phyloP scores from a whole-genome alignment of 1,140 invertebrate species.

The Drosophila insularis region DNA sequence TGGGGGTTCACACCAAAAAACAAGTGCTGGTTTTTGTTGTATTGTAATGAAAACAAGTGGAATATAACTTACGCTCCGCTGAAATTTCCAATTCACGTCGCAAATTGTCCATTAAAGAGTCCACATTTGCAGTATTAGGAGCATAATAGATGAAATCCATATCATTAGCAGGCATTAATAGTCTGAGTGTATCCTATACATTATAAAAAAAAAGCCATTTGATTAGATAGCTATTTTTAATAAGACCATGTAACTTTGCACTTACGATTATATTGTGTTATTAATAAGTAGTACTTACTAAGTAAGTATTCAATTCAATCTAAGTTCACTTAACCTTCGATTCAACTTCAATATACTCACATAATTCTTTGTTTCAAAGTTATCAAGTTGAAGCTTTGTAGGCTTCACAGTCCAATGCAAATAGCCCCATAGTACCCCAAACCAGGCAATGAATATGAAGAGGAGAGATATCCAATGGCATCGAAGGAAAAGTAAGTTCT shows the following conservation, averaged over 20 bases:
- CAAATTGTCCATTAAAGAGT: conserved; percentile 73
- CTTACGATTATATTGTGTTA: no score
- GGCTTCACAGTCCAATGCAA: conserved; percentile 43
- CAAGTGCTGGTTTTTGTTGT: background rate
- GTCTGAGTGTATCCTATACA: conserved; percentile 38
- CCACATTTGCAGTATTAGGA: conserved; percentile 66
- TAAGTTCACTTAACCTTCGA: no score
- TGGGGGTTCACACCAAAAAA: background rate
- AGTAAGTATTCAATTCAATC: no score
- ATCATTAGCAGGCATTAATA: conserved; percentile 62
- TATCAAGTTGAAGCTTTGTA: background rate
- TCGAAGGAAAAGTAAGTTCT: conserved; percentile 51
- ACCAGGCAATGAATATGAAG: conserved; percentile 9
- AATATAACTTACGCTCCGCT: conserved; percentile 69
- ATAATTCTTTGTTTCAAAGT: conserved; percentile 49
- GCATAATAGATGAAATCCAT: conserved; percentile 75
- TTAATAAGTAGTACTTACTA: no score
- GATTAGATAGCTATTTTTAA: no score
- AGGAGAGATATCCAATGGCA: conserved; percentile 26
- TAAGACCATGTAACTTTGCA: no score
- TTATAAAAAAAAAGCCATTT: background rate
- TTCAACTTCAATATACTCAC: no score
- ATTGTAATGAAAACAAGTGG: background rate
- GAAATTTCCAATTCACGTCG: conserved; percentile 71
- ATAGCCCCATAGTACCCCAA: conserved; percentile 27